Evolutionary conservation across 1,140 invertebrate genomes (phyloP).

Genomic region (Brachionus rotundiformis): DNA sequence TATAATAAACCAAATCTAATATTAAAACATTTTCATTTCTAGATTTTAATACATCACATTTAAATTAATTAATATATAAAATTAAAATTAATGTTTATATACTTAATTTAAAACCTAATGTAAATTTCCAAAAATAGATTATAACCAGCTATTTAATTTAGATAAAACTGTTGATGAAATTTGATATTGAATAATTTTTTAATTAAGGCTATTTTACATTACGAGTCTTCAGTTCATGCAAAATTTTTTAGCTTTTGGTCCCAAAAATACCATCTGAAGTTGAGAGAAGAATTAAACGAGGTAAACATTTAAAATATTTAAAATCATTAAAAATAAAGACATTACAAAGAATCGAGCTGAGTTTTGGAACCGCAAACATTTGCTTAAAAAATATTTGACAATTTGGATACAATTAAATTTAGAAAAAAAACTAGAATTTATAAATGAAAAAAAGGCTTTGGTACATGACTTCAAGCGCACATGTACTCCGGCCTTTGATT

Average conservation of each 20-base stretch:
- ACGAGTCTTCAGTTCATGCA: conserved; percentile 26
- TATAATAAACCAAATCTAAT: too few species aligned
- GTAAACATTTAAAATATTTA: neutral
- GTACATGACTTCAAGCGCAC: neutral
- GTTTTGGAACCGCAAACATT: neutral
- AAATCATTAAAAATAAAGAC: neutral
- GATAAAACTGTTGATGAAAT: too few species aligned
- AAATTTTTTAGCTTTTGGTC: conserved; percentile 19
- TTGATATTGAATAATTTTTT: too few species aligned
- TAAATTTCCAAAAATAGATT: too few species aligned
- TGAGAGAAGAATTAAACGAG: neutral
- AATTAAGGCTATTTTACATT: conserved; percentile 17
- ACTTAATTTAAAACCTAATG: too few species aligned
- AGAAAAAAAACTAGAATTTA: neutral
- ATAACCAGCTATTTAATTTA: too few species aligned
- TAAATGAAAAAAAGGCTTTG: conserved; percentile 17
- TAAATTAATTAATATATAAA: too few species aligned
- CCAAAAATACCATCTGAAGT: neutral
- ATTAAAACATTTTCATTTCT: too few species aligned
- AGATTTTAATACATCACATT: too few species aligned
- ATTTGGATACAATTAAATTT: neutral
- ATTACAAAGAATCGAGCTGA: conserved; percentile 3
- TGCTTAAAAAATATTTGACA: neutral
- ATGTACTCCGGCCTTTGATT: conserved; percentile 13
- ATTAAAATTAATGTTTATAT: too few species aligned